These are phyloP conservation scores for Acyrthosiphon pisum DNA, from an alignment of 1,140 invertebrate genomes.

Conservation along the genomic window DNA sequence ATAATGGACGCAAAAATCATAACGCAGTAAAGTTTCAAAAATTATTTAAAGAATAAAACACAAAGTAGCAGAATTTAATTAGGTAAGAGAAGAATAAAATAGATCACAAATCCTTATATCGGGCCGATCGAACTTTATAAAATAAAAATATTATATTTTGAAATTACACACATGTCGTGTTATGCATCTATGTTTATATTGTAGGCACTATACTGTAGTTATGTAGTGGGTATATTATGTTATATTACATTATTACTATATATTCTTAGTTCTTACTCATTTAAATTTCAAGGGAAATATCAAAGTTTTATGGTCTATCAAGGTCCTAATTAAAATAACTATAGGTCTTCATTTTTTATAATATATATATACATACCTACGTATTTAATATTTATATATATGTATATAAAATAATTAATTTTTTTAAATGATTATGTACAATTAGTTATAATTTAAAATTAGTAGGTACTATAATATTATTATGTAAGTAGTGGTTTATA, in stretches of 20 bases:
- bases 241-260: not conserved
- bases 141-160: not conserved
- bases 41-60: not conserved
- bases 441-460: not conserved
- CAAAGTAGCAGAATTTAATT: not conserved
- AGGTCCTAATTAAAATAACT: constrained; percentile 17
- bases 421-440: not conserved
- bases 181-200: no score
- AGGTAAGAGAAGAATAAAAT: not conserved
- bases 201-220: not conserved
- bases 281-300: constrained; percentile 13
- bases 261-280: constrained; percentile 13
- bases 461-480: not conserved
- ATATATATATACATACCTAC: not conserved
- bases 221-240: not conserved
- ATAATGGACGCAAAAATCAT: no score
- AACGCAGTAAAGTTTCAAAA: not conserved
- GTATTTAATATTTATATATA: no score
- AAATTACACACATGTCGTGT: not conserved
- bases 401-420: not conserved
- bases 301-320: constrained; percentile 8
- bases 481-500: not conserved
- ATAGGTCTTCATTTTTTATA: constrained; percentile 16
- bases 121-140: not conserved
- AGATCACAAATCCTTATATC: not conserved